Conservation (phyloP, 2,888 invertebrate species). For the Andrena flavipes region DNA sequence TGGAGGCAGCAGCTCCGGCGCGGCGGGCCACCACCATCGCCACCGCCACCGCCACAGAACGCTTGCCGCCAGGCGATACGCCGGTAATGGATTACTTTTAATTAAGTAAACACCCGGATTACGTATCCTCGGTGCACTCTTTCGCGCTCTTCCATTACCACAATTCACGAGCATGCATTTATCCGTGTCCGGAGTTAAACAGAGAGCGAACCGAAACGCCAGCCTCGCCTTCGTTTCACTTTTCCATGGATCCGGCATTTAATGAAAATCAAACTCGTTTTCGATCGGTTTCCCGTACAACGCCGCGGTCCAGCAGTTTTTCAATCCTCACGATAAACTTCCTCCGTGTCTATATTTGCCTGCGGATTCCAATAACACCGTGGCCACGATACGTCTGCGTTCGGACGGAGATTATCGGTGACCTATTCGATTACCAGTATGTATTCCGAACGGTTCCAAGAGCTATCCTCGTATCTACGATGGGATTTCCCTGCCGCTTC, state of each 20-base stretch:
- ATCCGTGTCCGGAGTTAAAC: constrained; percentile 9
- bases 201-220: not conserved
- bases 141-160: constrained; percentile 56
- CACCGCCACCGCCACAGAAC: constrained; percentile 32
- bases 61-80: constrained; percentile 47
- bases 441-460: not conserved
- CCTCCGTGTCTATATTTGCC: constrained; percentile 15
- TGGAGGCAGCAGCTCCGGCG: constrained; percentile 15
- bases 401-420: constrained; percentile 28
- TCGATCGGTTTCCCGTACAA: not conserved
- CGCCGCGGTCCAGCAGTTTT: not conserved
- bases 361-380: constrained; percentile 17
- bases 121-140: constrained; percentile 47
- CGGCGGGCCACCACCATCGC: not conserved
- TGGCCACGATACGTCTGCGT: not conserved
- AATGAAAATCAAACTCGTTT: not conserved
- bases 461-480: not conserved
- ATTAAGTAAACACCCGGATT: constrained; percentile 79
- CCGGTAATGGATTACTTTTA: constrained; percentile 80
- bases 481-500: not conserved
- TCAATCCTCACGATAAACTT: constrained; percentile 7
- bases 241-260: not conserved
- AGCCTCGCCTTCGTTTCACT: not conserved
- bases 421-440: constrained; percentile 16
- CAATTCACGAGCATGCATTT: constrained; percentile 53